Evolutionary conservation across 2,888 invertebrate species (phyloP), one percentile per base, ranked within the genome.

Genomic region (Micoletzkya japonica): DNA sequence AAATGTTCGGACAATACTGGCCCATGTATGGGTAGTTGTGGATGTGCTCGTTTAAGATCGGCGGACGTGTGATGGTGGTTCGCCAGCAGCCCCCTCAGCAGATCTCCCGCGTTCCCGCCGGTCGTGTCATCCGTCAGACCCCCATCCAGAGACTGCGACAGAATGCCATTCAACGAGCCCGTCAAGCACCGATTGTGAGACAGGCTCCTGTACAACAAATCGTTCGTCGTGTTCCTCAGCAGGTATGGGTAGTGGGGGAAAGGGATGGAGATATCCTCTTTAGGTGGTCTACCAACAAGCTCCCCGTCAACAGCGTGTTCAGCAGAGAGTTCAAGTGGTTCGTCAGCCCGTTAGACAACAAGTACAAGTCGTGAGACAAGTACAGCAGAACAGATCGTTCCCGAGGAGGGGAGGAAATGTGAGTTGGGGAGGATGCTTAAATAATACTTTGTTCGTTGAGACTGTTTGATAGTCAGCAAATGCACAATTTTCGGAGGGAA

Each of bases 291-390:
- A n/a, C n/a, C n/a, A n/a, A n/a, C n/a, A n/a, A n/a, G n/a, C n/a
- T n/a, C n/a, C n/a, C n/a, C n/a, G n/a, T n/a, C n/a, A n/a, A n/a
- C n/a, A n/a, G n/a, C n/a, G n/a, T n/a, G n/a, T n/a, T n/a, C n/a
- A n/a, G n/a, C n/a, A n/a, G n/a, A n/a, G n/a, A 17, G 39, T 63
- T 10, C 63, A 63, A 24, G 63, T 63, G n/a, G 14, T 63, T 63
- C 63, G 63, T 36, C 59, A 59, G 59, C 60, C 60, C 20, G 49
- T 32, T 44, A 44, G 44, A 44, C 44, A 44, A 44, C 44, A 44
- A 20, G 10, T 44, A 14, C 44, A 44, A 44, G 44, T 44, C 44
- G 44, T 44, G 10, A 10, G 44, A 10, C 44, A 44, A 44, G 20
- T n/a, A n/a, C n/a, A n/a, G n/a, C n/a, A n/a, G n/a, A n/a, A n/a